Base-by-base conservation (phyloP, 2,113 vertebrate species). In the Chinchilla lanigera region DNA sequence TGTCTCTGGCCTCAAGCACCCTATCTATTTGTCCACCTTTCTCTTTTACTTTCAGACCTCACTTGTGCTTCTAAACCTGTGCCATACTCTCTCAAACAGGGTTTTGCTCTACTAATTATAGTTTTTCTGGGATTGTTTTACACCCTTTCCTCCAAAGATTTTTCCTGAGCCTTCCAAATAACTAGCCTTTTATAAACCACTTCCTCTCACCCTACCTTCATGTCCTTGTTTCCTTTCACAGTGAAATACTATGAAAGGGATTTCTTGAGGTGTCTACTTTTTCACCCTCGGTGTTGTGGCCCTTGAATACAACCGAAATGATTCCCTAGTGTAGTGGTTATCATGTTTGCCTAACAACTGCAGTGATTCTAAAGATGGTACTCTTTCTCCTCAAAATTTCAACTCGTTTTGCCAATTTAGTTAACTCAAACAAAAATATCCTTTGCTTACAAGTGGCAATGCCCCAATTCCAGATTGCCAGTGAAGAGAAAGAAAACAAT, bases 151-250 rank as follows among this genome's bases (percentile, higher is more conserved):
- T 78, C 56, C 83, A 38, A 69, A 47, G 14, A 5, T 30, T 89
- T 75, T 65, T 84, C 58, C 56, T n/a, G 19, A 12, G 14, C 17
- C 33, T 95, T 93, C 54, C 22, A 90, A 71, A 52, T 61, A 94
- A 58, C 52, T 95, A 77, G 50, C 14, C 65, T 91, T 96, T 90
- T 41, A 38, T 83, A 54, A 94, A 94, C 26, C 1, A 20, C 44
- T 17, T 84, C 73, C 2, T 50, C 77, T 30, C 52, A 4, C 13
- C 16, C 47, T 71, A 20, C 20, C 60, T 83, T 56, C 60, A 84
- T 90, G 28, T 94, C 22, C 33, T 54, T 75, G n/a, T 78, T 96
- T 88, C 28, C n/a, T 97, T 82, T 96, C 71, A 90, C 54, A 63
- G 44, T 67, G n/a, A 96, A 93, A 60, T 1, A 9, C 1, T 28